Evolutionary conservation across 2,797 vertebrate genomes (phyloP).

Genomic region (Champsocephalus gunnari): DNA sequence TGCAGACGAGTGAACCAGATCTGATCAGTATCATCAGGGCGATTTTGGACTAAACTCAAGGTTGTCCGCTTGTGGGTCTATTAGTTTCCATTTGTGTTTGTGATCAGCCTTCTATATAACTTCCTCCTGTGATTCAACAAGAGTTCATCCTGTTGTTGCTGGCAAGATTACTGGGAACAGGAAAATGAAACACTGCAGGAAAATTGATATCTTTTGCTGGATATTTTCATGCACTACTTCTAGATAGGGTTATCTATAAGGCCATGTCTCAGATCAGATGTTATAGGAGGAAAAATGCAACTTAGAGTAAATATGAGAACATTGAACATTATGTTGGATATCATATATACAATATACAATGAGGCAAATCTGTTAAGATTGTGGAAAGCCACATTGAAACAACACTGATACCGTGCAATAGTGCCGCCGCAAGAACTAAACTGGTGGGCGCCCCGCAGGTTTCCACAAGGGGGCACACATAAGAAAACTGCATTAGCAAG

Average conservation of each 20-base stretch:
- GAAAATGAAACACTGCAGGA: slow-evolving; percentile 49
- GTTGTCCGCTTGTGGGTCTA: slow-evolving; percentile 66
- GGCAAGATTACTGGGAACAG: slow-evolving; percentile 53
- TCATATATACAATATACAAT: neutral
- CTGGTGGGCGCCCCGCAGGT: neutral
- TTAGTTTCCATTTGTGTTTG: slow-evolving; percentile 70
- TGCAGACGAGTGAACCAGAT: slow-evolving; percentile 62
- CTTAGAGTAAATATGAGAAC: slow-evolving; percentile 7
- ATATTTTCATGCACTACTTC: slow-evolving; percentile 33
- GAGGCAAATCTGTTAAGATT: neutral
- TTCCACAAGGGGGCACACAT: slow-evolving; percentile 22
- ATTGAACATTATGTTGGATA: neutral
- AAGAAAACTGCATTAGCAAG: slow-evolving; percentile 4
- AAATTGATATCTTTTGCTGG: slow-evolving; percentile 35
- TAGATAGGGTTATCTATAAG: slow-evolving; percentile 11
- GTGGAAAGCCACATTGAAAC: neutral
- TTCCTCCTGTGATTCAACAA: slow-evolving; percentile 55
- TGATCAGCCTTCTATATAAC: slow-evolving; percentile 56
- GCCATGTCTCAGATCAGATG: slow-evolving; percentile 21
- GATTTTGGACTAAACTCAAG: slow-evolving; percentile 68
- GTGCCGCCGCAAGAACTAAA: neutral
- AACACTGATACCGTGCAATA: neutral
- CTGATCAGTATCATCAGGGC: slow-evolving; percentile 61
- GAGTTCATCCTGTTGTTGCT: slow-evolving; percentile 70
- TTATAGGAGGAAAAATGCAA: slow-evolving; percentile 17